These are phyloP conservation scores for Pipistrellus nathusii DNA, from an alignment of 2,797 vertebrate species.

Conservation along the genomic window DNA sequence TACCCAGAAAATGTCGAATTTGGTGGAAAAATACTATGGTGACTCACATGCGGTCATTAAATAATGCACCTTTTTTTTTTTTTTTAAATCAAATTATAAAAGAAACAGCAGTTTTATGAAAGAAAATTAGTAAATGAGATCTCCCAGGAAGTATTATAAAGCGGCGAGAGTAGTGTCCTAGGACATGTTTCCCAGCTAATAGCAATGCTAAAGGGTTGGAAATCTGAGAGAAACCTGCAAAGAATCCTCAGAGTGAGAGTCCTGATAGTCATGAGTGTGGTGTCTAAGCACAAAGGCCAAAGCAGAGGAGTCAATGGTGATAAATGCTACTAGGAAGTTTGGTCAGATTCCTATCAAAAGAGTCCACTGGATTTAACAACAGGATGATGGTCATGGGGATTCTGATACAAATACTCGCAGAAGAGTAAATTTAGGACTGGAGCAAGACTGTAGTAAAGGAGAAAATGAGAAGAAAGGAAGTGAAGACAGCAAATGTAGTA, in stretches of 20 bases:
- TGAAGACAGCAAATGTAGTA: neutral
- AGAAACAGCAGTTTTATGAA: neutral
- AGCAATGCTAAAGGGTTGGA: neutral
- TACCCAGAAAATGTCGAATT: neutral
- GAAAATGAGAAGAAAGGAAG: neutral
- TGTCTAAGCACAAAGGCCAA: neutral
- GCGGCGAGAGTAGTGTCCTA: neutral
- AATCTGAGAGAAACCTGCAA: neutral
- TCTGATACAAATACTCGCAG: neutral
- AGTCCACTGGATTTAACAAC: neutral
- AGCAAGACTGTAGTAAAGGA: neutral
- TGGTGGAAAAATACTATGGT: neutral
- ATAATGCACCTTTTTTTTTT: neutral
- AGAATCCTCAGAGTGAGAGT: neutral
- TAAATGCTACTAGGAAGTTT: neutral
- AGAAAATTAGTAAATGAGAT: neutral
- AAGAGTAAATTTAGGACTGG: neutral
- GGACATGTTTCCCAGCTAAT: neutral
- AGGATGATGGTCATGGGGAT: neutral
- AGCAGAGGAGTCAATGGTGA: neutral
- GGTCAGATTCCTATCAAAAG: neutral
- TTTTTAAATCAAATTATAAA: neutral
- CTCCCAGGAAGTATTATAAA: neutral
- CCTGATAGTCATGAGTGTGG: neutral
- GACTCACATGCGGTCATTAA: constrained; percentile 43